Evolutionary conservation across 2,113 vertebrate species (phyloP).

Genomic region (Anas platyrhynchos): DNA sequence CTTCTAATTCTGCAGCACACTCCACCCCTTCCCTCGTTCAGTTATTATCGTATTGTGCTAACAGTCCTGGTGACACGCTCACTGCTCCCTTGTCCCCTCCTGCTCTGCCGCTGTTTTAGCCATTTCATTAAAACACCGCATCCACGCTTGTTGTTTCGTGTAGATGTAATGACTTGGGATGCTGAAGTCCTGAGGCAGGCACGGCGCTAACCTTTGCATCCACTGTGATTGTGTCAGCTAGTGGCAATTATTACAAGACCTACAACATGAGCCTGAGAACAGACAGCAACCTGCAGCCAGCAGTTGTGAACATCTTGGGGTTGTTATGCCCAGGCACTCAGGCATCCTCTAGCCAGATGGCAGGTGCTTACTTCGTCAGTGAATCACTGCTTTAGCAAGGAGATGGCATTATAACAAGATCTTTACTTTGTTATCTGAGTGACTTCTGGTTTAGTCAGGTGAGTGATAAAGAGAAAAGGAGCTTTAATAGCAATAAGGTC

Average conservation of each 20-base stretch:
- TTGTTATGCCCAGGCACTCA: not conserved
- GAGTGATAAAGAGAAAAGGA: not conserved
- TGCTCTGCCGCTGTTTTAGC: not conserved
- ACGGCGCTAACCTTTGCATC: conserved; percentile 7
- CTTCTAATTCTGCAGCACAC: not conserved
- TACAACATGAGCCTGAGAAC: not conserved
- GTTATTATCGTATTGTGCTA: not conserved
- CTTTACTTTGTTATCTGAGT: not conserved
- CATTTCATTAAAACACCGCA: not conserved
- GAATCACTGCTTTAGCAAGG: not conserved
- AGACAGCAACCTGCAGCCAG: not conserved
- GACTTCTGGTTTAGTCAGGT: not conserved
- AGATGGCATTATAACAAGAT: not conserved
- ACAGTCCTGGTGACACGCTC: not conserved
- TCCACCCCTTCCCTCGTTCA: not conserved
- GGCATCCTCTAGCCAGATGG: not conserved
- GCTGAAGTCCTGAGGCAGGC: not conserved
- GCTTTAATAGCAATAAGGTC: not conserved
- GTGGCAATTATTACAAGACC: not conserved
- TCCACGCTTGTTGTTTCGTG: not conserved
- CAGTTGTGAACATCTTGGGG: not conserved
- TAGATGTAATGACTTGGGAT: not conserved
- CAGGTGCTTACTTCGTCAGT: not conserved
- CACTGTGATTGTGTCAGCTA: not conserved
- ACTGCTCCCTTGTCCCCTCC: not conserved